A percentile compares a stretch with the other conserved stretches of the same genome.
phyloP scores from a whole-genome alignment of 2,113 vertebrate genomes.

The Pungitius pungitius region DNA sequence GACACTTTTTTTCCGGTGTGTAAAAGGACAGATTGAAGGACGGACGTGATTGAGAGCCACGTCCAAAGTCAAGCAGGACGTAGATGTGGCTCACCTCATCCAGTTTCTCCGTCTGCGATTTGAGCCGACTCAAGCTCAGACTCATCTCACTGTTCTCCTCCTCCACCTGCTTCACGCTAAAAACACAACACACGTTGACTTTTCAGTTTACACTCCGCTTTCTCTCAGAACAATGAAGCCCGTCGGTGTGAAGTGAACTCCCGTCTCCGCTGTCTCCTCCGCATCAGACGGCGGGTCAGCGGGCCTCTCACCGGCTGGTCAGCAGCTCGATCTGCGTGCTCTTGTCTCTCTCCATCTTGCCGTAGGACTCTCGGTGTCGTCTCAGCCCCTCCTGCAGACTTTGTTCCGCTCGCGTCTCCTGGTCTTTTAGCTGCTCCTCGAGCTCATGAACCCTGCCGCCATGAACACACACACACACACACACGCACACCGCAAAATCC shows the following conservation, averaged over 20 bases:
- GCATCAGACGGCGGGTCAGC: too few species aligned
- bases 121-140: slow-evolving; percentile 84
- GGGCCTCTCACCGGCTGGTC: slow-evolving; percentile 83
- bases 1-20: background rate
- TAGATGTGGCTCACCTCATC: slow-evolving; percentile 86
- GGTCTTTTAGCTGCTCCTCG: slow-evolving; percentile 96
- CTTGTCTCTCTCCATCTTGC: slow-evolving; percentile 91
- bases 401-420: slow-evolving; percentile 89
- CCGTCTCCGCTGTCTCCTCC: background rate
- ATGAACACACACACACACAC: too few species aligned
- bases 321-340: slow-evolving; percentile 90
- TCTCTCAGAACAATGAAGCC: background rate
- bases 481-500: background rate
- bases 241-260: background rate
- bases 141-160: slow-evolving; percentile 90
- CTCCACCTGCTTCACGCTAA: slow-evolving; percentile 90
- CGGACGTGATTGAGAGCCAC: slow-evolving; percentile 5
- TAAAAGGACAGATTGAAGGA: background rate
- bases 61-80: background rate
- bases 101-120: slow-evolving; percentile 90
- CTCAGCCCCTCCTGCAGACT: slow-evolving; percentile 85
- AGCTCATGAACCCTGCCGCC: slow-evolving; percentile 91
- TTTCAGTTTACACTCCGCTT: slow-evolving; percentile 21
- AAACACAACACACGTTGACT: slow-evolving; percentile 22
- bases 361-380: slow-evolving; percentile 88